Evolutionary conservation across 2,888 invertebrate species (phyloP), one percentile per base, ranked within the genome.

Genomic region (Chaetogeoica ovagalla): DNA sequence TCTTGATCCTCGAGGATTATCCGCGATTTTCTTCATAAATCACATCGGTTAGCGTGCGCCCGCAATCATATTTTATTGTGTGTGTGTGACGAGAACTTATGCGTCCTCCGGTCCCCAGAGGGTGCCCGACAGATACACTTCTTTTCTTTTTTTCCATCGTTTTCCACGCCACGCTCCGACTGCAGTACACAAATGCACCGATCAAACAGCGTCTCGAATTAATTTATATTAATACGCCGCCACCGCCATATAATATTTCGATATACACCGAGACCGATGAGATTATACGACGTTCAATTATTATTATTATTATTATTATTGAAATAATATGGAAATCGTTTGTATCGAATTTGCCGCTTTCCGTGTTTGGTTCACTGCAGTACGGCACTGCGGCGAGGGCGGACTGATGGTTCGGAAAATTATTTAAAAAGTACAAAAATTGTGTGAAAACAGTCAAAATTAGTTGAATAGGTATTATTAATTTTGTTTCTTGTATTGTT

Each of bases 1-100:
- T 37, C 77, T 62, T 77, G 77, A 69, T 77, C 77, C 77, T 62
- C 37, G 60, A 37, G 77, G 77, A 77, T 77, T 77, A 77, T 77
- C 59, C 37, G 52, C 77, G 77, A 77, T 77, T 77, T 77, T 77
- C 77, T 77, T 77, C 69, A 77, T 77, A 77, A 77, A 77, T 77
- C 77, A 77, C 60, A 72, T 17, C 11, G 17, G 11, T 30, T 37
- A 17, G 55, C 39, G 70, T 39, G 39, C n/a, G 17, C 37, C n/a
- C n/a, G n/a, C 19, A 9, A 17, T 30, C 30, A 30, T 30, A 30
- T 30, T 30, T 30, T 30, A 30, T 30, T 30, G 30, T 30, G 30
- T 30, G 30, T 30, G 30, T 30, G 30, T 30, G 30, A 30, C 30
- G 30, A 57, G 17, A 59, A 59, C 71, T 59, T 17, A 15, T 62